Evolutionary conservation across 2,797 vertebrate species (phyloP), one percentile per base, ranked within the genome.

Genomic region (Etheostoma nigrum): DNA sequence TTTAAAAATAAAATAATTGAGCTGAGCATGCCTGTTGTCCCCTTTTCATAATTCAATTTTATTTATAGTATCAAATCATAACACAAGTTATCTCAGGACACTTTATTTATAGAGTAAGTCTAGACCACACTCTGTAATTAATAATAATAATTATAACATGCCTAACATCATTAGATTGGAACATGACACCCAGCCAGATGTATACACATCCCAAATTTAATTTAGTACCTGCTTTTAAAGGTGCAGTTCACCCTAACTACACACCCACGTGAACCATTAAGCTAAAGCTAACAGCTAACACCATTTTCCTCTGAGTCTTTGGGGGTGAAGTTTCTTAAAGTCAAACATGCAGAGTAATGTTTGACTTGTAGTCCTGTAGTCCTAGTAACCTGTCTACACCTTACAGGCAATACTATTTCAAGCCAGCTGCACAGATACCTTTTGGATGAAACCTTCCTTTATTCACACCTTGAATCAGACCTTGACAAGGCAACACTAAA

Each of bases 381-480:
- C 30, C 30, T 30, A 30, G 30, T 30, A 27, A n/a, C 60, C 30
- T 27, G 6, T 59, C 10, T n/a, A 4, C 9, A 49, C 2, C 21
- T 47, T 36, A 6, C 4, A n/a, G 7, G 7, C n/a, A 61, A 13
- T 9, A 15, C 15, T 45, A 3, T 62, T 68, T 42, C 11, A 18
- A 11, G 44, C 14, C 12, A n/a, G 3, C 10, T 11, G 7, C 21
- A 61, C 10, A 54, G 23, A 59, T 8, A 40, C 36, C 36, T 40
- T 40, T 40, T 40, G 11, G 36, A 1, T 40, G 14, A 61, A 54
- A 69, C 23, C 36, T 64, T 21, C 51, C 27, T 53, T 62, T 42
- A 15, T 23, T 59, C 51, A 30, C 21, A 45, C 44, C 44, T 74
- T 57, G 55, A 27, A 11, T 6, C 67, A 63, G 66, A 78, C 66